Conservation (phyloP, 2,113 vertebrate genomes). For the Leucopsar rothschildi region DNA sequence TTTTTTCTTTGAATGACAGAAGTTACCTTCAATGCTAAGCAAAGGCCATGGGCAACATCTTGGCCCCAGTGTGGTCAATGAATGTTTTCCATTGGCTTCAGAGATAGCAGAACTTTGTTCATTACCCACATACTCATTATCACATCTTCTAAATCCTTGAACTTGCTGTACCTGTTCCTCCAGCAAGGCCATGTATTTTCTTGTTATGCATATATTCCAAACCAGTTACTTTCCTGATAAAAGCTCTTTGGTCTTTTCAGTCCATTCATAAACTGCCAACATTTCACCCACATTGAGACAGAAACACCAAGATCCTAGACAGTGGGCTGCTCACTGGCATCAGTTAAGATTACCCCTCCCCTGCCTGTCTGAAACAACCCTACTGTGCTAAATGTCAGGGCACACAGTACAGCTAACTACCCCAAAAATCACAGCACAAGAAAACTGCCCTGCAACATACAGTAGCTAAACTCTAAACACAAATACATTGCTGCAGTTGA, state of each 20-base stretch:
- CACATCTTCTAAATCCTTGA: background rate
- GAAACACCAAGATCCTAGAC: background rate
- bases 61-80: background rate
- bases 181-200: background rate
- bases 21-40: background rate
- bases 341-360: background rate
- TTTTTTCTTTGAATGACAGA: background rate
- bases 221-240: background rate
- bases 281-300: background rate
- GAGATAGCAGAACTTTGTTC: slow-evolving; percentile 11
- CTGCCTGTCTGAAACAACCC: background rate
- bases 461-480: background rate
- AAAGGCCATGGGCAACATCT: slow-evolving; percentile 18
- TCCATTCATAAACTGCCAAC: background rate
- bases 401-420: background rate
- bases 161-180: slow-evolving; percentile 37
- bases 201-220: background rate
- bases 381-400: background rate
- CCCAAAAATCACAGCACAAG: background rate
- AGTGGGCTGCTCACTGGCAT: background rate
- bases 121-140: slow-evolving; percentile 19
- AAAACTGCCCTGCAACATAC: background rate
- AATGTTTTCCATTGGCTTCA: slow-evolving; percentile 19
- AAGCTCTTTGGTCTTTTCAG: background rate
- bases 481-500: background rate